phyloP scores from a whole-genome alignment of 2,888 invertebrate genomes.

The Pammene fasciana region DNA sequence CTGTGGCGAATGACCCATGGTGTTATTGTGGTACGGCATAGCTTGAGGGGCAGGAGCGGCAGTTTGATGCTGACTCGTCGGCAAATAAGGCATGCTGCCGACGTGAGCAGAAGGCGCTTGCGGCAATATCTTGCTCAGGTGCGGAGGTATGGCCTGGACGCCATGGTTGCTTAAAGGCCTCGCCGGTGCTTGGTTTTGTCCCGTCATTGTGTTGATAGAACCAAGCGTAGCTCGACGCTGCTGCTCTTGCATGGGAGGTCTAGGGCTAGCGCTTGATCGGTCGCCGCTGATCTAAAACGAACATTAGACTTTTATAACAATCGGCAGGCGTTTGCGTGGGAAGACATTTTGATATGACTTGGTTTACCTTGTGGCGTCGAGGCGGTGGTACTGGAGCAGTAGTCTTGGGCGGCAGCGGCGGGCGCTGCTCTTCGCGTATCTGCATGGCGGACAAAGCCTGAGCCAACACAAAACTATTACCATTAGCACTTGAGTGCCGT shows the following conservation, averaged over 20 bases:
- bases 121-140: slow-evolving; percentile 56
- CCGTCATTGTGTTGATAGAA: slow-evolving; percentile 46
- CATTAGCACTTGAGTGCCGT: neutral
- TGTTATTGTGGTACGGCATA: slow-evolving; percentile 57
- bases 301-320: neutral
- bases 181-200: slow-evolving; percentile 43
- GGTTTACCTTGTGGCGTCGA: slow-evolving; percentile 73
- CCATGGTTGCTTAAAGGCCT: slow-evolving; percentile 56
- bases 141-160: slow-evolving; percentile 53
- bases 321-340: neutral
- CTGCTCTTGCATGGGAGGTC: slow-evolving; percentile 60
- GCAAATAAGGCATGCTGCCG: slow-evolving; percentile 72
- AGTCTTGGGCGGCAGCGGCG: slow-evolving; percentile 77
- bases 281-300: slow-evolving; percentile 60
- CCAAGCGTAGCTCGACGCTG: slow-evolving; percentile 64
- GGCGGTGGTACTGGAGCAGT: slow-evolving; percentile 79
- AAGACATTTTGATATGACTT: neutral
- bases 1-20: slow-evolving; percentile 60
- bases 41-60: slow-evolving; percentile 49
- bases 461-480: slow-evolving; percentile 2
- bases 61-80: slow-evolving; percentile 59
- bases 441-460: slow-evolving; percentile 71
- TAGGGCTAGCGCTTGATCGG: slow-evolving; percentile 69
- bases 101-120: slow-evolving; percentile 54
- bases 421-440: slow-evolving; percentile 72